Evolutionary conservation across 2,113 vertebrate genomes (phyloP).

Genomic region (Gadus chalcogrammus): DNA sequence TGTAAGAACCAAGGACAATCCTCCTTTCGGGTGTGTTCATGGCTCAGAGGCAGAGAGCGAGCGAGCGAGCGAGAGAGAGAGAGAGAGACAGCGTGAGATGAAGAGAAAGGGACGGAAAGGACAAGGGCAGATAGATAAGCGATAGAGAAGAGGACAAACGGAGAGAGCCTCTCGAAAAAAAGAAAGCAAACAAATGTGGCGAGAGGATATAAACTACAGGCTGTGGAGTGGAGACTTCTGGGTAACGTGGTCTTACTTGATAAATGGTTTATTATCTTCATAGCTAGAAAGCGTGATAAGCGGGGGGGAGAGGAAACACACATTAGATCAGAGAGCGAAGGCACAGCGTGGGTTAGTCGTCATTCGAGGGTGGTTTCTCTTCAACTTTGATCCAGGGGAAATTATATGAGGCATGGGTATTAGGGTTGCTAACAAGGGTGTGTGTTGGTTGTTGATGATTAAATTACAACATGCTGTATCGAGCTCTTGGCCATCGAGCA

Average conservation of each 20-base stretch:
- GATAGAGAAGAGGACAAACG: neutral
- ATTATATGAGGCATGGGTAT: slow-evolving; percentile 45
- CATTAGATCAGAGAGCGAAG: slow-evolving; percentile 79
- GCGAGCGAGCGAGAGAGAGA: slow-evolving; percentile 25
- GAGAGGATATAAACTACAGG: slow-evolving; percentile 53
- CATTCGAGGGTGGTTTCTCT: slow-evolving; percentile 71
- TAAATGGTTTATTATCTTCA: slow-evolving; percentile 99
- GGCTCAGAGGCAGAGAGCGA: slow-evolving; percentile 37
- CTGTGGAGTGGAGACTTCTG: slow-evolving; percentile 80
- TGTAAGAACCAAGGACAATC: no score
- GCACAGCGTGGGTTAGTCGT: slow-evolving; percentile 86
- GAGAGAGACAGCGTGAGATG: slow-evolving; percentile 33
- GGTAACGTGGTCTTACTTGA: slow-evolving; percentile 98
- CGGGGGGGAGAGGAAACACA: slow-evolving; percentile 92
- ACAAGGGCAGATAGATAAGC: neutral
- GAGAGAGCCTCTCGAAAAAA: slow-evolving; percentile 9
- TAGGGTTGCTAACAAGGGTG: slow-evolving; percentile 29
- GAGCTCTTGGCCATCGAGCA: slow-evolving; percentile 22
- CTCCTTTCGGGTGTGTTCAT: no score
- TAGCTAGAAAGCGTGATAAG: slow-evolving; percentile 99
- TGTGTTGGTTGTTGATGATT: slow-evolving; percentile 36
- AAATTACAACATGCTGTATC: slow-evolving; percentile 29
- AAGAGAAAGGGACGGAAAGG: slow-evolving; percentile 15
- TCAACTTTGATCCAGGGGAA: slow-evolving; percentile 62
- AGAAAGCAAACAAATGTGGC: slow-evolving; percentile 19